phyloP scores from a whole-genome alignment of 1,140 invertebrate species.

The Drusus annulatus region DNA sequence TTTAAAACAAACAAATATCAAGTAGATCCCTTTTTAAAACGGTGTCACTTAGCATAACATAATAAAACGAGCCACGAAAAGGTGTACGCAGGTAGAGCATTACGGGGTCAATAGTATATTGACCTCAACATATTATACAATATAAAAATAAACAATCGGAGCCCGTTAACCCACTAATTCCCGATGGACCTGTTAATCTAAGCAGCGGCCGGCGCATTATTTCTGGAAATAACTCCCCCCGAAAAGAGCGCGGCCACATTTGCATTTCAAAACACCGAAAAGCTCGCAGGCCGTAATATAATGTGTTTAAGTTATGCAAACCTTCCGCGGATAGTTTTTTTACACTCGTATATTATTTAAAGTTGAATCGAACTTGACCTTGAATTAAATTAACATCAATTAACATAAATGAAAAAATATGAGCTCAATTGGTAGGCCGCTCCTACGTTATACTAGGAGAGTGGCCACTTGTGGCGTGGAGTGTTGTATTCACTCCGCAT shows the following conservation, averaged over 20 bases:
- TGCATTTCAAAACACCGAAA: conserved; percentile 58
- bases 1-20: background rate
- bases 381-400: conserved; percentile 59
- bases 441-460: conserved; percentile 24
- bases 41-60: conserved; percentile 8
- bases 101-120: conserved; percentile 23
- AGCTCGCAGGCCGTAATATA: conserved; percentile 52
- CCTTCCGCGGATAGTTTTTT: conserved; percentile 52
- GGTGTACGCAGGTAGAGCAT: background rate
- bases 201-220: conserved; percentile 28
- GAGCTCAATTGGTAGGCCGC: conserved; percentile 53
- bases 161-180: conserved; percentile 41
- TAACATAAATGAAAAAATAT: conserved; percentile 59
- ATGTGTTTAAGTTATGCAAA: conserved; percentile 54
- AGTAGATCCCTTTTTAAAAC: background rate
- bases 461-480: conserved; percentile 18
- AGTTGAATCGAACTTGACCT: conserved; percentile 59
- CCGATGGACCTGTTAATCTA: conserved; percentile 43
- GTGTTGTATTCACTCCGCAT: background rate
- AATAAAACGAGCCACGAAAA: conserved; percentile 7
- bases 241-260: conserved; percentile 48
- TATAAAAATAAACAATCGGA: conserved; percentile 31
- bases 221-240: conserved; percentile 47
- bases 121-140: conserved; percentile 35
- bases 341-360: conserved; percentile 38